A percentile compares a stretch with the other conserved stretches of the same genome.
Conservation (phyloP, 2,888 invertebrate genomes). For the Diplolepis rosae region DNA sequence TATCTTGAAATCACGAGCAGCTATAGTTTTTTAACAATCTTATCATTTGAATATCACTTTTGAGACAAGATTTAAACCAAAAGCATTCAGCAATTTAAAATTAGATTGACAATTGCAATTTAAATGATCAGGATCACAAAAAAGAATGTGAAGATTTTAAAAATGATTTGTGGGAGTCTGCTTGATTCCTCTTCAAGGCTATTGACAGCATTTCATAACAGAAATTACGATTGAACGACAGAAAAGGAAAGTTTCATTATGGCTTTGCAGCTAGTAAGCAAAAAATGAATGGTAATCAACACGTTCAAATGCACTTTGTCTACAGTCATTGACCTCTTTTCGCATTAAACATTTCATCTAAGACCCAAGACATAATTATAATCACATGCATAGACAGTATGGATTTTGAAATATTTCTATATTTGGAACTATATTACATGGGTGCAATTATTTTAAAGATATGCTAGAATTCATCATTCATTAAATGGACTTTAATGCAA, state of each 20-base stretch:
- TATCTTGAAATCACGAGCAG: conserved; percentile 8
- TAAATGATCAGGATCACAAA: too few species aligned
- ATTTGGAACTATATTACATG: too few species aligned
- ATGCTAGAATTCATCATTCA: too few species aligned
- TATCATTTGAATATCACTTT: not conserved
- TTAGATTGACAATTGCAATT: not conserved
- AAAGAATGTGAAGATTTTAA: not conserved
- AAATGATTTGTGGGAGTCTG: not conserved
- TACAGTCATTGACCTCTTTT: conserved; percentile 21
- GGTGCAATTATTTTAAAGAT: too few species aligned
- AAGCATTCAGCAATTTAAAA: not conserved
- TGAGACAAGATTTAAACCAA: not conserved
- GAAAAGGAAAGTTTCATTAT: conserved; percentile 30
- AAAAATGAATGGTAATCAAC: conserved; percentile 27
- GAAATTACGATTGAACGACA: conserved; percentile 20
- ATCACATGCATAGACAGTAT: not conserved
- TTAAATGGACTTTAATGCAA: too few species aligned
- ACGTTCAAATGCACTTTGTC: conserved; percentile 17
- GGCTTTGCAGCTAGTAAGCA: conserved; percentile 11
- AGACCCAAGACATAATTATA: not conserved
- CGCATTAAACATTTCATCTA: not conserved
- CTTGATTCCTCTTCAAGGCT: conserved; percentile 21
- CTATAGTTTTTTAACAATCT: not conserved
- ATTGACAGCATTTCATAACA: conserved; percentile 26
- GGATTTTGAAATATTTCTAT: not conserved